These are phyloP conservation scores for Agapornis canus DNA, from an alignment of 2,797 vertebrate genomes.

Conservation along the genomic window DNA sequence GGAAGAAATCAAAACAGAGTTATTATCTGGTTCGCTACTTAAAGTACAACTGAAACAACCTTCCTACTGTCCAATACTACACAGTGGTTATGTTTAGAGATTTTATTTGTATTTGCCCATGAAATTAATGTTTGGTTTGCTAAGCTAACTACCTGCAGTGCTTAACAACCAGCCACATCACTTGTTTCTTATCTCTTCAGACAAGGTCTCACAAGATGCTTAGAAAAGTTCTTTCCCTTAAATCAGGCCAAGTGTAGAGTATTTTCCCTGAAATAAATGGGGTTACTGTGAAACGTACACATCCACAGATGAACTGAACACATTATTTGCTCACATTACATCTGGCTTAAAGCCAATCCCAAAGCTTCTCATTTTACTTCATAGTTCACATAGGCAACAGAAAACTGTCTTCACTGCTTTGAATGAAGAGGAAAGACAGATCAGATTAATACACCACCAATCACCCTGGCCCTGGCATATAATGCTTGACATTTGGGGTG, in stretches of 20 bases:
- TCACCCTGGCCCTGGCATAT: background rate
- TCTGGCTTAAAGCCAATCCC: background rate
- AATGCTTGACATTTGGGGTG: background rate
- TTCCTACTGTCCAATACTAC: background rate
- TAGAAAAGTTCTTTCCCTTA: background rate
- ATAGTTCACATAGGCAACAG: background rate
- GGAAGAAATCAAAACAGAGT: slow-evolving; percentile 56
- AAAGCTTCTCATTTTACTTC: background rate
- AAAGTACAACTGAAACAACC: background rate
- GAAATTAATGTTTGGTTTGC: background rate
- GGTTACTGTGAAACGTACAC: background rate
- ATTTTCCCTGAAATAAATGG: background rate
- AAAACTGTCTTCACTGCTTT: background rate
- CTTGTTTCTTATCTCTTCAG: background rate
- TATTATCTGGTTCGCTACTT: slow-evolving; percentile 14
- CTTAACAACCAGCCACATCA: background rate
- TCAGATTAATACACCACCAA: background rate
- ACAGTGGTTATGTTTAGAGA: background rate
- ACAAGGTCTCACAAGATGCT: background rate
- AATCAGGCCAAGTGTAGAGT: background rate
- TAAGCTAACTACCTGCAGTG: background rate
- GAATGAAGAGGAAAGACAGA: background rate
- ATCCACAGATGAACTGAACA: background rate
- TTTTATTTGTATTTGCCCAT: background rate
- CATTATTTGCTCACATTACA: background rate